Base-by-base conservation (phyloP, 2,797 vertebrate genomes). In the Epinephelus malabaricus region DNA sequence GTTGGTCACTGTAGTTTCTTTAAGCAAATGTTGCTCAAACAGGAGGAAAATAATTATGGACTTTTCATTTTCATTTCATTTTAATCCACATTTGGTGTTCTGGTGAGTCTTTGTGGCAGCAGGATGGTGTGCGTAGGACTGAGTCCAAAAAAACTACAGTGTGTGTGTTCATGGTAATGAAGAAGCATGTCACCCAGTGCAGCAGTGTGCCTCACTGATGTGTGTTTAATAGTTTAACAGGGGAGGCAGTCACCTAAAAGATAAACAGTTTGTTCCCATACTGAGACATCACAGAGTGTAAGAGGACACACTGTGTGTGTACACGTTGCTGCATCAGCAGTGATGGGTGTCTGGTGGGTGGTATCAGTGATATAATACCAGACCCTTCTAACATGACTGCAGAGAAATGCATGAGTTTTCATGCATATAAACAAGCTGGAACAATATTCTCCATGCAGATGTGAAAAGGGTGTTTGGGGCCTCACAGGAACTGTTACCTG, bases 401-500 rank as follows among this genome's bases (percentile, higher is more conserved):
- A 50, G 30, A 47, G 38, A 25, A 40, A 66, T 55, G 67, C 72
- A 82, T 72, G 70, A 62, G 27, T 0, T n/a, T 54, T 69, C 76
- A 76, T 76, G 77, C 79, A 78, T 21, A 30, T 3, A 25, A 19
- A 46, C 40, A 21, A 54, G 47, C 47, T 47, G 69, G 18, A 56
- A 67, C 58, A 54, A 58, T 1, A 12, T 18, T 68, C 54, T 43
- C 71, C 73, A 86, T 84, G 83, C 85, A 76, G 27, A 72, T 66
- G 69, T 77, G 58, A 45, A 50, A 21, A 19, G 27, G 30, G 46
- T 23, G 58, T 15, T 14, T 38, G 34, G 49, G 27, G 6, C 15
- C 60, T 70, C 23, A 61, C 74, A 82, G 79, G 53, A 49, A 38
- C 25, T 7, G 79, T 92, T 94, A 94, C 93, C 92, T 94, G 93